Conservation (phyloP, 1,140 invertebrate genomes). For the Scylla paramamosain region DNA sequence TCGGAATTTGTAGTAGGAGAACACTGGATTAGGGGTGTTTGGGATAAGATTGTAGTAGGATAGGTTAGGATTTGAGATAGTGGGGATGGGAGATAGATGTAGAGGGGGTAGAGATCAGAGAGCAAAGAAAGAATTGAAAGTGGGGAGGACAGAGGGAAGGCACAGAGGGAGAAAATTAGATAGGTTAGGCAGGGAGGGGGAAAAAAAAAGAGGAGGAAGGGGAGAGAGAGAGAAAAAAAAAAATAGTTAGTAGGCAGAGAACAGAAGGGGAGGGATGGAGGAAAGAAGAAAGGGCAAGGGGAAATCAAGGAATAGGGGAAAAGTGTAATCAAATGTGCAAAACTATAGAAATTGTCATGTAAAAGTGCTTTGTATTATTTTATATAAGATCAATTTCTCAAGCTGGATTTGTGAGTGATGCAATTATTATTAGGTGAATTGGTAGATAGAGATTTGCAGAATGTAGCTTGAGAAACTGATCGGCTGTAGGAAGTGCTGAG, state of each 20-base stretch:
- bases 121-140: not conserved
- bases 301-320: not conserved
- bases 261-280: not conserved
- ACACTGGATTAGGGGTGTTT: too few species aligned
- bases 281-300: not conserved
- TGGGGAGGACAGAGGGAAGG: not conserved
- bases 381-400: too few species aligned
- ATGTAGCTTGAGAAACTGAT: too few species aligned
- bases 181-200: not conserved
- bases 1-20: too few species aligned
- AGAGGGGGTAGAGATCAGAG: not conserved
- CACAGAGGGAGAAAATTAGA: not conserved
- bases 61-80: not conserved
- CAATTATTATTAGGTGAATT: too few species aligned
- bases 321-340: too few species aligned
- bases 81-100: not conserved
- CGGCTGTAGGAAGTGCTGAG: not conserved
- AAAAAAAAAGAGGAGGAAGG: not conserved
- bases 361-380: too few species aligned
- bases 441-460: too few species aligned
- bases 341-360: too few species aligned
- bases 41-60: not conserved
- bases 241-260: not conserved
- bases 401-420: too few species aligned
- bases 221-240: too few species aligned